Conservation (phyloP, 2,797 vertebrate genomes). For the Clarias fuscus region DNA sequence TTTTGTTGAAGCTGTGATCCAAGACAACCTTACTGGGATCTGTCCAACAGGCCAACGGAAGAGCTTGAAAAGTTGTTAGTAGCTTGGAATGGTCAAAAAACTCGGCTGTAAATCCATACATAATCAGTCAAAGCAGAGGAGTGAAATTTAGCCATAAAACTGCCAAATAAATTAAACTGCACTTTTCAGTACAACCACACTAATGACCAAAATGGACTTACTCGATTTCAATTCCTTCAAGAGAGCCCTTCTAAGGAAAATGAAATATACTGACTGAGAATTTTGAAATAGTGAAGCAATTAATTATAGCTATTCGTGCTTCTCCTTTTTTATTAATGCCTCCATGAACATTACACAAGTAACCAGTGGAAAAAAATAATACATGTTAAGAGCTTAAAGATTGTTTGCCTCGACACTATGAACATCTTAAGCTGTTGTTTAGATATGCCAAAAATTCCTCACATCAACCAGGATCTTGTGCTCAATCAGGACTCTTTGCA, state of each 20-base stretch:
- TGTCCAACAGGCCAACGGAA: constrained; percentile 55
- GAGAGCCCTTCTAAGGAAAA: constrained; percentile 45
- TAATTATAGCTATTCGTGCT: constrained; percentile 44
- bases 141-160: constrained; percentile 40
- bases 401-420: background rate
- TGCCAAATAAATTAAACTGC: constrained; percentile 29
- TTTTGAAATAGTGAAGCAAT: constrained; percentile 45
- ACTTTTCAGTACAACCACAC: constrained; percentile 38
- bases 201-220: constrained; percentile 44
- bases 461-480: constrained; percentile 33
- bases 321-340: constrained; percentile 42
- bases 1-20: background rate
- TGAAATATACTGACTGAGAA: constrained; percentile 36
- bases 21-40: constrained; percentile 45
- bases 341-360: background rate
- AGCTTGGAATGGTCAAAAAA: constrained; percentile 47
- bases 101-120: constrained; percentile 46
- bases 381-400: background rate
- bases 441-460: constrained; percentile 47
- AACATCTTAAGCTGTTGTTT: constrained; percentile 47
- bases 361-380: background rate
- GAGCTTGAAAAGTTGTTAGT: constrained; percentile 54
- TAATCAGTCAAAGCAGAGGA: constrained; percentile 50
- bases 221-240: constrained; percentile 49
- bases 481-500: constrained; percentile 28